Conservation (phyloP, 2,113 vertebrate species). For the Rhinolophus ferrumequinum region DNA sequence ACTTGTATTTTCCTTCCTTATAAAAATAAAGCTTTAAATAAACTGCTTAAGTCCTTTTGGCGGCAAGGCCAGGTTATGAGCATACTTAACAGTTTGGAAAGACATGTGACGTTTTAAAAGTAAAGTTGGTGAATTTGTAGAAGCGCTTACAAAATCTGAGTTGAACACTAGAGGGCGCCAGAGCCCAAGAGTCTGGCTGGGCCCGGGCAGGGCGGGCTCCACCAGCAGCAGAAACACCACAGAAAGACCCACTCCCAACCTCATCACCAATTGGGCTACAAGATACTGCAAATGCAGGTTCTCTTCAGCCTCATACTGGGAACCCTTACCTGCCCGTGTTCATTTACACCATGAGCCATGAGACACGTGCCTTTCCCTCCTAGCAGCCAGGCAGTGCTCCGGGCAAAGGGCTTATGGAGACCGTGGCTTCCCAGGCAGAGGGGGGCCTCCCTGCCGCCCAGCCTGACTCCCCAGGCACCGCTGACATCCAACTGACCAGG, state of each 20-base stretch:
- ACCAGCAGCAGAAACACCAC: rapidly evolving
- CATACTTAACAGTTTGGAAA: background rate
- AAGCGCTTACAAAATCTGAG: rapidly evolving
- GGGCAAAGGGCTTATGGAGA: rapidly evolving
- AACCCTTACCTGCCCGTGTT: background rate
- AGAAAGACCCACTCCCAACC: background rate
- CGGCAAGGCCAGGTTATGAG: rapidly evolving
- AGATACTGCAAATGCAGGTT: background rate
- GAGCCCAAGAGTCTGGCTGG: background rate
- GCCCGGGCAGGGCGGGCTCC: rapidly evolving
- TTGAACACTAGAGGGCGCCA: slow-evolving; percentile 42
- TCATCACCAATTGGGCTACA: rapidly evolving
- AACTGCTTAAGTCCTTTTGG: background rate
- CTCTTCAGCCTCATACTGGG: background rate
- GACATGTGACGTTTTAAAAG: background rate
- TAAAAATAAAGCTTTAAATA: background rate
- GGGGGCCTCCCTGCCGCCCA: rapidly evolving
- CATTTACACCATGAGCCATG: rapidly evolving
- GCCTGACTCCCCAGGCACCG: background rate
- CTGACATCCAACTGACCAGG: background rate
- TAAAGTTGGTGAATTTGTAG: background rate
- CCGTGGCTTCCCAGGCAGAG: background rate
- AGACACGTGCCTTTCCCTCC: background rate
- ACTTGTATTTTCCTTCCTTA: background rate
- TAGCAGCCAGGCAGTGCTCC: rapidly evolving